Base-by-base conservation (phyloP, 53 echinoderm and acorn worm genomes). In the Paracentrotus lividus region DNA sequence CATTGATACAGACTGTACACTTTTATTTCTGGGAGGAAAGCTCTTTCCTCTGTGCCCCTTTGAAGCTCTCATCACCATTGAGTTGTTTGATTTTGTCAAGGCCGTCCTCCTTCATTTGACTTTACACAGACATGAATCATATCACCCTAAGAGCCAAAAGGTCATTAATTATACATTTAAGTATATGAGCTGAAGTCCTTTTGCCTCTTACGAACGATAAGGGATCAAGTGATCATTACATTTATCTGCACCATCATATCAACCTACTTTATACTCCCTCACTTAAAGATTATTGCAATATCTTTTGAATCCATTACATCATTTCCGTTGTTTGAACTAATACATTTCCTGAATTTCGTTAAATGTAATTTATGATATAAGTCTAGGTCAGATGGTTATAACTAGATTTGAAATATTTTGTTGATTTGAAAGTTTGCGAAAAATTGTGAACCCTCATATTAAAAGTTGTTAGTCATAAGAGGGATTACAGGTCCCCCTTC, bases 231-330 rank as follows among this genome's bases (percentile, higher is more conserved):
- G 47, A 81, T 81, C 81, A 81, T 81, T 81, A 27, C 47, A 47
- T 12, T 81, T 81, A 81, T 81, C 81, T 45, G 47, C 44, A 23
- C 81, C 81, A 81, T 81, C 81, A 81, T 47, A 23, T 81, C 81
- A 20, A 44, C 3, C 24, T 32, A 10, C 81, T 47, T 81, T 45
- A 47, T 47, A n/a, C 72, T 12, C 44, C 26, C 9, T n/a, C 26
- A 49, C 20, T n/a, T n/a, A n/a, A n/a, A 12, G 49, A 45, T 81
- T 47, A 81, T 44, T 81, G 33, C 47, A 81, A n/a, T 81, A 81
- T 26, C 47, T 81, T 81, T 47, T 45, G 9, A 81, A 81, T 81
- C 81, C 44, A 44, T 24, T 45, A 21, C 45, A 81, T 81, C 32
- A 6, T 81, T 81, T 81, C 81, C 49, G 31, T 81, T 81, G 45